phyloP scores from a whole-genome alignment of 2,888 invertebrate species.

The Eupeodes latifasciatus region DNA sequence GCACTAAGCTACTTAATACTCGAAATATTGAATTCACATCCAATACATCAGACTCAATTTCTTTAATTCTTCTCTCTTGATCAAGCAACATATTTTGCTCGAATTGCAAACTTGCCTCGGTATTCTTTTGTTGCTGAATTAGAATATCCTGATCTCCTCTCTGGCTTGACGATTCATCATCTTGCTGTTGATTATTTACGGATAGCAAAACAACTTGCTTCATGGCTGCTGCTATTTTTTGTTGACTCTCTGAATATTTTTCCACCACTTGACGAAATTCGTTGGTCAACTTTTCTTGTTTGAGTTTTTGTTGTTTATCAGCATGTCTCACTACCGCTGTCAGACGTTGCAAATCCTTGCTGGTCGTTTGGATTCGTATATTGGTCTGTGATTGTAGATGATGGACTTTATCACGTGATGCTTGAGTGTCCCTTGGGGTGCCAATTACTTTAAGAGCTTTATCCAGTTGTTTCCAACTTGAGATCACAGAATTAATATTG shows the following conservation, averaged over 20 bases:
- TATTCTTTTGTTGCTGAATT: conserved; percentile 81
- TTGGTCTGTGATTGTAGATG: conserved; percentile 91
- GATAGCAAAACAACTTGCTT: conserved; percentile 83
- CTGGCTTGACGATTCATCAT: conserved; percentile 81
- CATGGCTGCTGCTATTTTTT: conserved; percentile 89
- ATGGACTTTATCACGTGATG: conserved; percentile 88
- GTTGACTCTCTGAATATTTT: conserved; percentile 91
- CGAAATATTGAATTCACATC: conserved; percentile 94
- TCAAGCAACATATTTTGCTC: conserved; percentile 92
- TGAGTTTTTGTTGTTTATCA: conserved; percentile 92
- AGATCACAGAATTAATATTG: conserved; percentile 91
- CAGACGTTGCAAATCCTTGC: conserved; percentile 89
- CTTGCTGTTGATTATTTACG: conserved; percentile 77
- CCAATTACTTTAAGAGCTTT: conserved; percentile 90
- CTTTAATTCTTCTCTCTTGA: conserved; percentile 90
- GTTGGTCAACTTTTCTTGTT: conserved; percentile 92
- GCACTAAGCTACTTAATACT: conserved; percentile 89
- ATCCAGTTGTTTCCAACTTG: conserved; percentile 89
- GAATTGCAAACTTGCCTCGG: conserved; percentile 86
- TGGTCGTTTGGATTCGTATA: conserved; percentile 89
- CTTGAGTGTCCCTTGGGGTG: conserved; percentile 89
- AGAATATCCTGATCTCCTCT: conserved; percentile 80
- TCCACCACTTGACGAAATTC: conserved; percentile 92
- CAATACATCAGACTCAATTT: conserved; percentile 92
- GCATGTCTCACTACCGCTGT: conserved; percentile 89